Conservation (phyloP, 1,140 invertebrate genomes). For the Hypothenemus hampei region DNA sequence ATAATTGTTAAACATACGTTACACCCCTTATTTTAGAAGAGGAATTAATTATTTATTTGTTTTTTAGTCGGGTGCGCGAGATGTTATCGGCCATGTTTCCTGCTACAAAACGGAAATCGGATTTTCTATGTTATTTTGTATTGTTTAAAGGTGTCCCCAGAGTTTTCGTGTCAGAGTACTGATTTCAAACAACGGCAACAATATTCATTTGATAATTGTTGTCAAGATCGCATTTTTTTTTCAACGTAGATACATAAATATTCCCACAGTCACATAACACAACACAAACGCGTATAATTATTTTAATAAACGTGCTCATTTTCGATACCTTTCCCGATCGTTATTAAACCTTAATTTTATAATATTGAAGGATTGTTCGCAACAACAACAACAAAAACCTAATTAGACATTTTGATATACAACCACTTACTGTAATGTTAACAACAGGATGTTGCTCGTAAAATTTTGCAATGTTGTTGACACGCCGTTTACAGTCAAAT, state of each 20-base stretch:
- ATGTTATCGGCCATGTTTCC: slow-evolving; percentile 27
- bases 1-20: too few species aligned
- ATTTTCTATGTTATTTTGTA: slow-evolving; percentile 21
- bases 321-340: too few species aligned
- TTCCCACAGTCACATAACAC: too few species aligned
- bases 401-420: slow-evolving; percentile 22
- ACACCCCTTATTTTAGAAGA: slow-evolving; percentile 17
- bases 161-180: slow-evolving; percentile 2
- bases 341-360: too few species aligned
- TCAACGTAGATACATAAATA: too few species aligned
- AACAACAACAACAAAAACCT: slow-evolving; percentile 1
- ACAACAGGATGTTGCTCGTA: slow-evolving; percentile 21
- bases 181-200: too few species aligned
- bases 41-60: slow-evolving; percentile 27
- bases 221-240: too few species aligned
- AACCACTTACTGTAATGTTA: slow-evolving; percentile 21
- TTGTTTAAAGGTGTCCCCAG: slow-evolving; percentile 17
- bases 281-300: too few species aligned
- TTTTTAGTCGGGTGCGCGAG: slow-evolving; percentile 22
- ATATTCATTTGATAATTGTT: slow-evolving; percentile 10
- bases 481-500: slow-evolving; percentile 20
- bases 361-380: too few species aligned
- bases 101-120: slow-evolving; percentile 21
- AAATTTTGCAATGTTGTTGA: slow-evolving; percentile 20
- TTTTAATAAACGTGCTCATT: too few species aligned